Evolutionary conservation across 2,888 invertebrate species (phyloP).

Genomic region (Bursaphelenchus okinawaensis): DNA sequence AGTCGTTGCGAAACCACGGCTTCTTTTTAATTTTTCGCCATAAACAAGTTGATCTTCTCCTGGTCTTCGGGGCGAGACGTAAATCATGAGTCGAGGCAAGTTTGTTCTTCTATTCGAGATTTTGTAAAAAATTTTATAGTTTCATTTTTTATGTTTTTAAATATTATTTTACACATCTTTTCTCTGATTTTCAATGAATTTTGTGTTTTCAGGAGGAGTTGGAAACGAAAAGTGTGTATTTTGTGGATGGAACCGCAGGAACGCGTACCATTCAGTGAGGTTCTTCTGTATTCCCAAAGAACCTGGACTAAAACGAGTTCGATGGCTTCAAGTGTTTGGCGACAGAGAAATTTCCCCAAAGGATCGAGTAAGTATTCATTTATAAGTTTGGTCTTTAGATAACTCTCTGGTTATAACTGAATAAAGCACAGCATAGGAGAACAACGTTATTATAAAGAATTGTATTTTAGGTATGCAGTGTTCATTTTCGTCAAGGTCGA

Average conservation of each 20-base stretch:
- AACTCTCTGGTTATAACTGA: background rate
- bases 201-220: background rate
- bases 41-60: too few relatives aligned
- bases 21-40: too few relatives aligned
- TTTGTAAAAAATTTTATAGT: too few relatives aligned
- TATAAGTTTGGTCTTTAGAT: slow-evolving; percentile 7
- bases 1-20: too few relatives aligned
- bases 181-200: too few relatives aligned
- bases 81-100: too few relatives aligned
- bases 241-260: slow-evolving; percentile 31
- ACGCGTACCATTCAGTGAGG: slow-evolving; percentile 23
- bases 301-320: slow-evolving; percentile 35
- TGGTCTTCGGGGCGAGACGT: too few relatives aligned
- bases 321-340: slow-evolving; percentile 31
- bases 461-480: slow-evolving; percentile 32
- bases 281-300: slow-evolving; percentile 32
- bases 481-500: slow-evolving; percentile 36
- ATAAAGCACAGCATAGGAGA: background rate
- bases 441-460: background rate
- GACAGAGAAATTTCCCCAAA: slow-evolving; percentile 29
- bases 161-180: too few relatives aligned
- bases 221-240: slow-evolving; percentile 18
- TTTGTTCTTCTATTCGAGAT: too few relatives aligned
- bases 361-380: slow-evolving; percentile 30
- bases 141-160: too few relatives aligned